Evolutionary conservation across 2,888 invertebrate species (phyloP).

Genomic region (Euplagia quadripunctaria): DNA sequence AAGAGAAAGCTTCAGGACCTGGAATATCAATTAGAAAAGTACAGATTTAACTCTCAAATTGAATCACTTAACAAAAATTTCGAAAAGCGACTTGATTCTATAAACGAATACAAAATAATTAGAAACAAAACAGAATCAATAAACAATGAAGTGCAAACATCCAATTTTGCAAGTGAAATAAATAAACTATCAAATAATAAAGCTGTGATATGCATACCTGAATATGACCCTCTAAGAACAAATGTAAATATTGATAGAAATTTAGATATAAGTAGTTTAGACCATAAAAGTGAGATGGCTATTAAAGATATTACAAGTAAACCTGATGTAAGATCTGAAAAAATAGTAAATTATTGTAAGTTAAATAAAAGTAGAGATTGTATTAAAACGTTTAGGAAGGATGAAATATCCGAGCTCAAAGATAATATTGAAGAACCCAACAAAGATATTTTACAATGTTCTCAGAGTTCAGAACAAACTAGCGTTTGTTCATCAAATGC

Average conservation of each 20-base stretch:
- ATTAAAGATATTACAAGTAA: constrained; percentile 63
- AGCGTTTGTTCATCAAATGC: constrained; percentile 73
- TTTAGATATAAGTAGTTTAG: constrained; percentile 78
- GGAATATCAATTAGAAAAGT: constrained; percentile 78
- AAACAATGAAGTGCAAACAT: constrained; percentile 74
- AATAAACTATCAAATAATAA: constrained; percentile 71
- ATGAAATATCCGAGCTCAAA: constrained; percentile 56
- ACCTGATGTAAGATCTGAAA: constrained; percentile 81
- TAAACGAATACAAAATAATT: constrained; percentile 58
- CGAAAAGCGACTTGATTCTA: constrained; percentile 64
- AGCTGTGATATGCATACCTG: constrained; percentile 82
- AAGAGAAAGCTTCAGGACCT: constrained; percentile 75
- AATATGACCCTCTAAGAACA: constrained; percentile 77
- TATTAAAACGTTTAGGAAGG: constrained; percentile 67
- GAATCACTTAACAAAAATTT: constrained; percentile 73
- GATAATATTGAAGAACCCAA: constrained; percentile 49
- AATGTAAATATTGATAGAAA: constrained; percentile 75
- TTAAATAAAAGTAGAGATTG: constrained; percentile 84
- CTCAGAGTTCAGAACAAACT: constrained; percentile 51
- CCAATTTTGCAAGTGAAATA: constrained; percentile 62
- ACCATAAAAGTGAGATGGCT: constrained; percentile 67
- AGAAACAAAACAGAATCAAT: constrained; percentile 66
- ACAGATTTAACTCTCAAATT: constrained; percentile 73
- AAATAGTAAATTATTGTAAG: constrained; percentile 85
- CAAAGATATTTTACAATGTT: constrained; percentile 49